These are phyloP conservation scores for Oxygymnocypris stewartii DNA, from an alignment of 2,113 vertebrate species.

Conservation along the genomic window DNA sequence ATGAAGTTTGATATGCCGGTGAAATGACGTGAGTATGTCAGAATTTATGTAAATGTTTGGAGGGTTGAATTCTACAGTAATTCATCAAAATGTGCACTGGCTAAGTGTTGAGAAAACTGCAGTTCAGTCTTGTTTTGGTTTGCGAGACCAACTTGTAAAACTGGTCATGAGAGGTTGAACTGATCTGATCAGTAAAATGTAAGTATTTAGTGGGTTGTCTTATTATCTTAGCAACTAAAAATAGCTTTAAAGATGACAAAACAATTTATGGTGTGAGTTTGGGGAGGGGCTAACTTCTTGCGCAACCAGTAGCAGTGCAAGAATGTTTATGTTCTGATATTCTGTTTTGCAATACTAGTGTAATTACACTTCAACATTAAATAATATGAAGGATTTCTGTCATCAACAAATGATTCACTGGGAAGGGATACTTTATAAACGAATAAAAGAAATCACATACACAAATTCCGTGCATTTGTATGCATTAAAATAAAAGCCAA, in stretches of 20 bases:
- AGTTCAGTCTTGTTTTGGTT: not conserved
- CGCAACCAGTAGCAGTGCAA: not conserved
- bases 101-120: not conserved
- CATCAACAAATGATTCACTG: not conserved
- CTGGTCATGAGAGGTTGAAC: not conserved
- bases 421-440: not conserved
- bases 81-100: not conserved
- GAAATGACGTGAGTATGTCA: not conserved
- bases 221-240: not conserved
- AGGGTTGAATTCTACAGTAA: not conserved
- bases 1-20: not conserved
- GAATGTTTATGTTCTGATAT: not conserved
- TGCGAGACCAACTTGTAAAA: not conserved
- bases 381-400: not conserved
- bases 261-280: not conserved
- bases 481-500: not conserved
- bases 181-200: not conserved
- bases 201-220: not conserved
- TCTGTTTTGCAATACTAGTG: not conserved
- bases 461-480: too few species aligned
- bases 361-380: not conserved
- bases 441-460: too few species aligned
- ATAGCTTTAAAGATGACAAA: not conserved
- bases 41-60: not conserved
- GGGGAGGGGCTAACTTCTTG: not conserved